Conservation (phyloP, 2,797 vertebrate species). For the Taeniopygia guttata region DNA sequence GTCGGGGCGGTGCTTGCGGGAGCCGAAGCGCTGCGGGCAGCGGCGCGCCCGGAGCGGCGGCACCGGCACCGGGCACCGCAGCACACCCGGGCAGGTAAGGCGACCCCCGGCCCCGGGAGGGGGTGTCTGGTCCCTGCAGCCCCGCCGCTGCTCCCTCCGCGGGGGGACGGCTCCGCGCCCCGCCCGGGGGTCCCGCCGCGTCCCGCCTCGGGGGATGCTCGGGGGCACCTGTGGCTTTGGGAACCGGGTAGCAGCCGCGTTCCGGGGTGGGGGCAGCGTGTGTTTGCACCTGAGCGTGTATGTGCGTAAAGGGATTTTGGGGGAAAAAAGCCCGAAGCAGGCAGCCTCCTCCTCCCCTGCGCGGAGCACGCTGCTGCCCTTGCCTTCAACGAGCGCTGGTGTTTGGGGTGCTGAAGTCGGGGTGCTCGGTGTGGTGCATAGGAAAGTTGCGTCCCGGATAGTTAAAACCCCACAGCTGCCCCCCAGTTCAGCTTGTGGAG, state of each 20-base stretch:
- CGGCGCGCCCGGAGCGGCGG: neutral
- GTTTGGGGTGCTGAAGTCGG: neutral
- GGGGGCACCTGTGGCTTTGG: constrained; percentile 28
- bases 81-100: neutral
- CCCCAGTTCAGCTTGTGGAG: neutral
- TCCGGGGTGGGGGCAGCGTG: neutral
- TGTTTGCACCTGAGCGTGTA: rapidly evolving
- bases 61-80: neutral
- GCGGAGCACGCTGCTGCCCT: neutral
- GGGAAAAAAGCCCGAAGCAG: rapidly evolving
- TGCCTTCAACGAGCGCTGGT: neutral
- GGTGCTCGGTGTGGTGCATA: rapidly evolving
- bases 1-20: constrained; percentile 46
- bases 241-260: rapidly evolving
- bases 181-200: neutral
- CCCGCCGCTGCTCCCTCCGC: too few species aligned
- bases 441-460: neutral
- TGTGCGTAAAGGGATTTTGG: rapidly evolving
- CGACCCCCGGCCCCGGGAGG: neutral
- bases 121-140: too few species aligned
- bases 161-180: neutral
- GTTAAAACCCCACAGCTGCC: neutral
- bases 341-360: neutral
- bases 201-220: neutral
- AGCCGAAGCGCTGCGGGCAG: neutral